Evolutionary conservation across 35 echinoderm and acorn worm species (phyloP).

Genomic region (Holothuria glaberrima): DNA sequence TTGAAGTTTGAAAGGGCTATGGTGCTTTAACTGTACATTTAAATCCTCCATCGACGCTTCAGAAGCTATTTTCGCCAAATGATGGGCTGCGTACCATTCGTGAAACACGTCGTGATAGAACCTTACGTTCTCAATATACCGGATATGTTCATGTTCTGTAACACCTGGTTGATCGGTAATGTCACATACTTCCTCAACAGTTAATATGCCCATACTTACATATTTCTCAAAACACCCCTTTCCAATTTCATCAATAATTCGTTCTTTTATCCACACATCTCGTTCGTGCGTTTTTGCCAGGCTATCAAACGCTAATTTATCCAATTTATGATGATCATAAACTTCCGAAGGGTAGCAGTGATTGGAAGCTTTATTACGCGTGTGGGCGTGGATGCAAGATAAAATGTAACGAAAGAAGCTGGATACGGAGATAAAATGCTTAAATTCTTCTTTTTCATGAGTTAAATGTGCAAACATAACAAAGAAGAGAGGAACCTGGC

Average conservation of each 20-base stretch:
- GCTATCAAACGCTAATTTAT: not conserved
- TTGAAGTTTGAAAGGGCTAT: not conserved
- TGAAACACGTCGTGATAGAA: not conserved
- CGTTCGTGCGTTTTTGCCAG: not conserved
- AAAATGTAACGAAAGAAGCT: conserved; percentile 24
- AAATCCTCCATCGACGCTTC: not conserved
- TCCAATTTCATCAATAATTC: not conserved
- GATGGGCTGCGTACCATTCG: not conserved
- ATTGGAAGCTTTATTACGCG: not conserved
- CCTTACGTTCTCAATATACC: not conserved
- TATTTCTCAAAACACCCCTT: not conserved
- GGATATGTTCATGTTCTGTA: not conserved
- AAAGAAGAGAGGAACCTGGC: conserved; percentile 20
- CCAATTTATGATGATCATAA: not conserved
- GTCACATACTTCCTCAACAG: not conserved
- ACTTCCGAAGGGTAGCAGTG: too few species aligned
- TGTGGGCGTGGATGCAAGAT: not conserved
- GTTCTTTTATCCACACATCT: not conserved
- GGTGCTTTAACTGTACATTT: not conserved
- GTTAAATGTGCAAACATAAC: conserved; percentile 25
- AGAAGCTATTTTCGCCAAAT: not conserved
- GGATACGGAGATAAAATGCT: not conserved
- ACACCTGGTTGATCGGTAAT: not conserved
- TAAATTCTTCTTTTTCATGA: not conserved
- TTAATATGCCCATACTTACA: not conserved